These are phyloP conservation scores for Periplaneta americana DNA, from an alignment of 1,140 invertebrate species.

Conservation along the genomic window DNA sequence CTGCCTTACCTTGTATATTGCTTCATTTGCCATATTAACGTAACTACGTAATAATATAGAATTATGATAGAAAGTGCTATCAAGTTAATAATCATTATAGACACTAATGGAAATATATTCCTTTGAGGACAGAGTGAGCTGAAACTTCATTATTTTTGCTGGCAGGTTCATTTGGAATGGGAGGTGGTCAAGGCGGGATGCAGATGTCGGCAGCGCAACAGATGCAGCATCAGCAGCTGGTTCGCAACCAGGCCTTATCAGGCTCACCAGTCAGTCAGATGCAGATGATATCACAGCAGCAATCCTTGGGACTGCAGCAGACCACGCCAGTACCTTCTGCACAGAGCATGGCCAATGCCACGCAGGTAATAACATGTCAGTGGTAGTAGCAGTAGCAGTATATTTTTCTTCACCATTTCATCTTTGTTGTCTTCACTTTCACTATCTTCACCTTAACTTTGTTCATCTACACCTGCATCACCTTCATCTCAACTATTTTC, in stretches of 20 bases:
- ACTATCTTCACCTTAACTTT: background rate
- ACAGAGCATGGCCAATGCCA: background rate
- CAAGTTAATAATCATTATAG: too few species aligned
- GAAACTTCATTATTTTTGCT: background rate
- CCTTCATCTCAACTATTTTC: too few species aligned
- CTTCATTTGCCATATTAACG: too few species aligned
- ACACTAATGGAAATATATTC: too few species aligned
- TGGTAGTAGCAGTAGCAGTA: too few species aligned
- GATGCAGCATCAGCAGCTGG: slow-evolving; percentile 48
- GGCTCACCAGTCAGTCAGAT: slow-evolving; percentile 21
- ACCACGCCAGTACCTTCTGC: too few species aligned
- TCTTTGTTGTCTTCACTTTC: background rate
- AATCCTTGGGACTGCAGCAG: slow-evolving; percentile 53
- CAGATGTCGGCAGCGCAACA: slow-evolving; percentile 37
- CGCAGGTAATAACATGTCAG: background rate
- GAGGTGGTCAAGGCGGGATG: slow-evolving; percentile 27
- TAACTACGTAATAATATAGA: too few species aligned
- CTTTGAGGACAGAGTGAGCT: too few species aligned
- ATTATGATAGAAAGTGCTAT: too few species aligned
- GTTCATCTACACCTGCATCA: background rate
- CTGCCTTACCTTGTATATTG: too few species aligned
- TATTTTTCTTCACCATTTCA: background rate
- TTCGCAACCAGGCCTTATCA: slow-evolving; percentile 30
- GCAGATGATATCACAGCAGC: slow-evolving; percentile 36
- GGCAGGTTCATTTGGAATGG: slow-evolving; percentile 18